Base-by-base conservation (phyloP, 2,113 vertebrate species). In the Arizona elegans region DNA sequence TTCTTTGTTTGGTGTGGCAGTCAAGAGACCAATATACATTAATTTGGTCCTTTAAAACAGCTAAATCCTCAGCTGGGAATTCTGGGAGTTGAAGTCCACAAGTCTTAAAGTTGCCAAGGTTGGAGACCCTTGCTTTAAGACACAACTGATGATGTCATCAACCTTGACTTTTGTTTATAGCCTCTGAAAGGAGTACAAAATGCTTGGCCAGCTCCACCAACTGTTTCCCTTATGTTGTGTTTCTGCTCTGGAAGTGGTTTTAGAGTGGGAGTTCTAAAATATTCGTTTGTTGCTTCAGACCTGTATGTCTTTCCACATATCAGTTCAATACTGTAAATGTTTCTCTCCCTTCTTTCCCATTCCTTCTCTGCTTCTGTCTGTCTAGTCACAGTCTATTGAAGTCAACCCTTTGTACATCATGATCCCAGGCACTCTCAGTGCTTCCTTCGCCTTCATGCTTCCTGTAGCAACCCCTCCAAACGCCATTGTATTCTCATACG, bases 361-460 rank as follows among this genome's bases (percentile, higher is more conserved):
- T 54, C 88, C 95, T 92, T 93, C 81, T 94, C 85, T 43, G 88
- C 96, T 52, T 97, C 91, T 92, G 58, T 94, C 85, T n/a, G 85
- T 96, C 50, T 98, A 99, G 99, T 98, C 99, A 89, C 97, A 98
- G 87, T 98, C 99, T 94, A 97, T 99, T n/a, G 97, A 97, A 94
- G 97, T 99, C 94, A 98, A 99, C 91, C 99, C 99, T 0, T 95
- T 99, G 87, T 99, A 99, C 43, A 94, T 99, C 96, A 99, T 99
- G 99, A 97, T 99, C 90, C 99, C 99, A 19, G 98, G 98, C 88
- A 99, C 99, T 2, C 98, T 99, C 93, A 99, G 99, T 19, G 97
- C 99, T 0, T 99, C 99, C 1, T 99, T 99, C 70, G 99, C 99
- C 93, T 99, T 99, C 97, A 99, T 99, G 99, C 95, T 99, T 33